A percentile compares a stretch with the other conserved stretches of the same genome.
These are phyloP conservation scores for Epizoanthus fatuus DNA, from an alignment of 92 coral and sea anemone species.

Conservation along the genomic window DNA sequence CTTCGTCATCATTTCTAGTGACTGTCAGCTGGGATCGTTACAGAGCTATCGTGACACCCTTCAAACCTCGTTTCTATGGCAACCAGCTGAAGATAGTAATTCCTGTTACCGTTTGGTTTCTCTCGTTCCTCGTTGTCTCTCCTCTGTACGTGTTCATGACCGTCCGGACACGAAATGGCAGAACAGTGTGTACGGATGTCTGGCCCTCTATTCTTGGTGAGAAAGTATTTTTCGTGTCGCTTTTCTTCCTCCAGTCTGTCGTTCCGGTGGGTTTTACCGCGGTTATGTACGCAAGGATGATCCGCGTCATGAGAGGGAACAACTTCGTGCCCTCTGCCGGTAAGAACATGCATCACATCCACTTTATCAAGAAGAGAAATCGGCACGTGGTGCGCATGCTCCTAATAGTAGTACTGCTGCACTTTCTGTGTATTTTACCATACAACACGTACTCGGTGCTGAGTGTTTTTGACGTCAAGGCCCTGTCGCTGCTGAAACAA, in stretches of 20 bases:
- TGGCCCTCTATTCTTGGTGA: slow-evolving; percentile 60
- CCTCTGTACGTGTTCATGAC: slow-evolving; percentile 65
- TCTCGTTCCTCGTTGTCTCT: slow-evolving; percentile 48
- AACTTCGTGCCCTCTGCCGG: slow-evolving; percentile 26
- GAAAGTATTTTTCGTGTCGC: slow-evolving; percentile 46
- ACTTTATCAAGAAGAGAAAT: slow-evolving; percentile 47
- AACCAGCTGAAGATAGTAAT: slow-evolving; percentile 47
- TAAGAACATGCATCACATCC: not conserved
- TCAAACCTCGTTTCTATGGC: slow-evolving; percentile 37
- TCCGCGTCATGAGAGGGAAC: slow-evolving; percentile 29
- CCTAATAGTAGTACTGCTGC: slow-evolving; percentile 49
- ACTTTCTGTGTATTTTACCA: slow-evolving; percentile 68
- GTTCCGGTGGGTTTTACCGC: slow-evolving; percentile 58
- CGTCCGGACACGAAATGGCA: slow-evolving; percentile 6
- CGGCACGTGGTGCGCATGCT: slow-evolving; percentile 64
- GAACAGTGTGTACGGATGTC: slow-evolving; percentile 56
- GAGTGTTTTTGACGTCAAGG: slow-evolving; percentile 35
- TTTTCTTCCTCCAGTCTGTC: slow-evolving; percentile 63
- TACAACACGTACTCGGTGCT: slow-evolving; percentile 56
- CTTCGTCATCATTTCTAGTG: slow-evolving; percentile 59
- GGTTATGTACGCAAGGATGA: slow-evolving; percentile 51
- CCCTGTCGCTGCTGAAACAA: slow-evolving; percentile 46
- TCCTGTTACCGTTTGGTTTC: slow-evolving; percentile 41
- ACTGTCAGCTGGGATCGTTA: slow-evolving; percentile 60
- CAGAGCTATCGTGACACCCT: slow-evolving; percentile 57